Base-by-base conservation (phyloP, 64 coral and sea anemone genomes). In the Porites lutea region DNA sequence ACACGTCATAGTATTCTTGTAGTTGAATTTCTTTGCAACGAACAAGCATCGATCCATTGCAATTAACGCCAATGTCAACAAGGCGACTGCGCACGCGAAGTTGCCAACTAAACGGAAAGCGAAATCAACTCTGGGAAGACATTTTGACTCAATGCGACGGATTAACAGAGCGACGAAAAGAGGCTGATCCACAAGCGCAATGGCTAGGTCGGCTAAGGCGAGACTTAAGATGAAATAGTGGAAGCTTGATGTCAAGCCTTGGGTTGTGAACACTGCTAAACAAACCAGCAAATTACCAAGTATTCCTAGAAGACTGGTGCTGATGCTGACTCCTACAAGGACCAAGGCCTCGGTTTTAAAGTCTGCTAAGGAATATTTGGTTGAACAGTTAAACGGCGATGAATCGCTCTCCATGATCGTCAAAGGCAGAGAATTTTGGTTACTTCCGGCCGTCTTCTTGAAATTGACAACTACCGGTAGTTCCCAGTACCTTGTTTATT, bases 211-310 rank as follows among this genome's bases (percentile, higher is more conserved):
- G 14, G 94, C 97, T 5, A 87, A 21, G 9, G 94, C 97, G 68
- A 99, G 89, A 48, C 77, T 93, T 48, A 74, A 71, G 52, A 99
- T 91, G 6, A 96, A 96, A 43, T 89, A 87, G 59, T 99, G 92
- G 50, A 91, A 96, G 63, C 86, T 90, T 64, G 90, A 79, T 13
- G 14, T 58, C 83, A 99, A 70, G 19, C 74, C 74, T 27, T 14
- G 13, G 46, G 94, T 96, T 15, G 66, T 94, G 61, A 88, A 85
- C 16, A 99, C 97, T 18, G 91, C 78, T 11, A 96, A 5, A 13
- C 62, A 94, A 3, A 99, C 97, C 20, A 99, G 78, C 2, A 88
- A 12, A 76, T 99, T 99, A 8, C 94, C 94, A 18, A 88, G 13
- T 0, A 77, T 92, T 8, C 97, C 97, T 12, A 96, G 4, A 68